Evolutionary conservation across 2,797 vertebrate genomes (phyloP).

Genomic region (Hirundo rustica): DNA sequence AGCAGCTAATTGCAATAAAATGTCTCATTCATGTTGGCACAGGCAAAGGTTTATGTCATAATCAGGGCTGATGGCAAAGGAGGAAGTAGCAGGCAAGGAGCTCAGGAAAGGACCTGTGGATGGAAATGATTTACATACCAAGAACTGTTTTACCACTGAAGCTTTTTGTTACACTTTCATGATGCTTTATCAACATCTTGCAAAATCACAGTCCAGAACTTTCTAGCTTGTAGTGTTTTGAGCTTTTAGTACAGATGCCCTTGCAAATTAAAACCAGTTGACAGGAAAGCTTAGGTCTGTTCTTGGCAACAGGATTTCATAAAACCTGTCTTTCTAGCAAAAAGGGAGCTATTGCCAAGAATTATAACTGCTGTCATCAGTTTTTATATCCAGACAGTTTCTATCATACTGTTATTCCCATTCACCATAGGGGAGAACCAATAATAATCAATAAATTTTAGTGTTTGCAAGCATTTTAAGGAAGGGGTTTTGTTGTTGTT

Average conservation of each 20-base stretch:
- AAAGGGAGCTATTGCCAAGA: neutral
- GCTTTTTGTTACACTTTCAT: neutral
- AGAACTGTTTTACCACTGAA: neutral
- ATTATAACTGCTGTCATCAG: neutral
- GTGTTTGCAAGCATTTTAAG: neutral
- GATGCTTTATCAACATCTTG: neutral
- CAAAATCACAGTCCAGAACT: neutral
- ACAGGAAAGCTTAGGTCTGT: neutral
- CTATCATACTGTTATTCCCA: neutral
- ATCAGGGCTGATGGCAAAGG: neutral
- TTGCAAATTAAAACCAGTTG: neutral
- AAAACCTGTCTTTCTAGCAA: conserved; percentile 13
- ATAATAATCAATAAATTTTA: neutral
- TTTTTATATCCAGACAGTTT: neutral
- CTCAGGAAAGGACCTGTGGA: neutral
- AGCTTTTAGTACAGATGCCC: neutral
- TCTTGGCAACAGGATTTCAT: neutral
- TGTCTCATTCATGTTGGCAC: neutral
- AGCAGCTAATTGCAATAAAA: neutral
- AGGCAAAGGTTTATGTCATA: neutral
- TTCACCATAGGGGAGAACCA: neutral
- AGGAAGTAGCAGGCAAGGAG: neutral
- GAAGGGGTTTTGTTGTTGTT: neutral
- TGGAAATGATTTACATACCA: neutral
- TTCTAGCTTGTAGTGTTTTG: neutral